Evolutionary conservation across 2,113 vertebrate species (phyloP).

Genomic region (Callospermophilus lateralis): DNA sequence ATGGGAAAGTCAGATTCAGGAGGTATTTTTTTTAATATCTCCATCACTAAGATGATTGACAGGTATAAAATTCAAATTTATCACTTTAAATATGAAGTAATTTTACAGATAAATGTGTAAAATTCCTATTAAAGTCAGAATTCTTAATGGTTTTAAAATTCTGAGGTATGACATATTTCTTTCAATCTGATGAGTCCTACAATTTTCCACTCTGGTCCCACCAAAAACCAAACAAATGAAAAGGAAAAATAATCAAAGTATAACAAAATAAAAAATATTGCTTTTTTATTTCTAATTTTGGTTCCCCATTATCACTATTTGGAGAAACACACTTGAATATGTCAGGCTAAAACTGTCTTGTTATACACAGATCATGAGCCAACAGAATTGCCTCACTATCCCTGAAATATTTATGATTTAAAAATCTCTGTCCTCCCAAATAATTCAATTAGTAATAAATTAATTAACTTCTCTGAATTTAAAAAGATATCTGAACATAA

Average conservation of each 20-base stretch:
- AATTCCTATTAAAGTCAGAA: neutral
- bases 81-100: neutral
- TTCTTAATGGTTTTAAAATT: neutral
- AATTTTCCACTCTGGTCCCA: neutral
- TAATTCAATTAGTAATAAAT: neutral
- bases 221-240: neutral
- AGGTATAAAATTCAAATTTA: neutral
- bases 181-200: neutral
- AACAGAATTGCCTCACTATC: neutral
- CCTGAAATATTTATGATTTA: neutral
- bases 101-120: neutral
- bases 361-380: neutral
- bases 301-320: neutral
- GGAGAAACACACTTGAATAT: neutral
- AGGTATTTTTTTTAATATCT: neutral
- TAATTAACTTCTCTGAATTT: neutral
- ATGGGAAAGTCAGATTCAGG: neutral
- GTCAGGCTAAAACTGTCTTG: neutral
- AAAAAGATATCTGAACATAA: neutral
- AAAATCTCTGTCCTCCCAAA: neutral
- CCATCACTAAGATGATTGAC: neutral
- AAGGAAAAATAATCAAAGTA: neutral
- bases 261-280: neutral
- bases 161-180: neutral
- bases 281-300: neutral